A percentile compares a stretch with the other conserved stretches of the same genome.
Conservation (phyloP, 1,140 invertebrate genomes). For the Branchinecta lindahli region DNA sequence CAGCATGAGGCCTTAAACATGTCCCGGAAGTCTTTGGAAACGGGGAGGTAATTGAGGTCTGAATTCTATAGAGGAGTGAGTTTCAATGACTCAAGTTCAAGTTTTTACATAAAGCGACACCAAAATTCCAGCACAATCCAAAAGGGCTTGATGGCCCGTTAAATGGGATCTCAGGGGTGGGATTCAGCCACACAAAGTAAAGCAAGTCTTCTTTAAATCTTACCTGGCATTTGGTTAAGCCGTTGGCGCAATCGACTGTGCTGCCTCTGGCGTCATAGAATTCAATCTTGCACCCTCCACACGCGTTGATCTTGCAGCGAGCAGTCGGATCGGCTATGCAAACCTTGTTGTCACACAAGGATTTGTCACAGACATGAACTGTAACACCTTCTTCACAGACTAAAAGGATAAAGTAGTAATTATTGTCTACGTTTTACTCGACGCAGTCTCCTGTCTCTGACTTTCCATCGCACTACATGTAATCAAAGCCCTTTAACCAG, state of each 20-base stretch:
- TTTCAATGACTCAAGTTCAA: too few relatives aligned
- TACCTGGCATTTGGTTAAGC: constrained; percentile 29
- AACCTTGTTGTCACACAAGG: constrained; percentile 29
- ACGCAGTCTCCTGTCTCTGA: not conserved
- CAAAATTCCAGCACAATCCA: too few relatives aligned
- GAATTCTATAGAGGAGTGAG: too few relatives aligned
- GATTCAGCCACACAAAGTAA: too few relatives aligned
- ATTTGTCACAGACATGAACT: constrained; percentile 30
- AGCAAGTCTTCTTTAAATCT: constrained; percentile 25
- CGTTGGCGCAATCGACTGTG: constrained; percentile 29
- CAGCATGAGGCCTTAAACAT: too few relatives aligned
- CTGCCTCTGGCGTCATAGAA: constrained; percentile 28
- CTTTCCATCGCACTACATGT: not conserved
- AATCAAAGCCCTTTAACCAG: not conserved
- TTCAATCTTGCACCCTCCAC: constrained; percentile 29
- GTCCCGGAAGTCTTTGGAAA: too few relatives aligned
- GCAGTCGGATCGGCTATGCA: constrained; percentile 31
- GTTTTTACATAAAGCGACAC: too few relatives aligned
- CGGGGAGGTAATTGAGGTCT: too few relatives aligned
- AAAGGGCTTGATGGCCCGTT: too few relatives aligned
- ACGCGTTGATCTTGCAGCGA: constrained; percentile 30
- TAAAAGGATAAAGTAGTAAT: constrained; percentile 17
- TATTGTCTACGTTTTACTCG: not conserved
- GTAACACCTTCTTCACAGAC: constrained; percentile 29
- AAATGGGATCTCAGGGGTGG: too few relatives aligned